These are phyloP conservation scores for Tipula helvola DNA, from an alignment of 2,888 invertebrate species.

Conservation along the genomic window DNA sequence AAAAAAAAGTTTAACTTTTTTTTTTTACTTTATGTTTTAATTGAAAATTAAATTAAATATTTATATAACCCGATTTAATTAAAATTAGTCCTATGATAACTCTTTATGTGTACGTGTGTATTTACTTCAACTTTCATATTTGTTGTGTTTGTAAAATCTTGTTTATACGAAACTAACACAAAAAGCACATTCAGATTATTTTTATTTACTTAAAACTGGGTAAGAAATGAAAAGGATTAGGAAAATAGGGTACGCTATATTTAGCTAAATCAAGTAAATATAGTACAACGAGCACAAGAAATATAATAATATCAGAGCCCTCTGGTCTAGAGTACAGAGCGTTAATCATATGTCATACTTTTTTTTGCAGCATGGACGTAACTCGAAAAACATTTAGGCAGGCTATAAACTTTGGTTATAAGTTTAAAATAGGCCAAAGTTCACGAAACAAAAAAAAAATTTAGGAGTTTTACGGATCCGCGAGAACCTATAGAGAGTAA, in stretches of 20 bases:
- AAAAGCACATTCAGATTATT: background rate
- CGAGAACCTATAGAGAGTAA: too few species aligned
- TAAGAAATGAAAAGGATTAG: too few species aligned
- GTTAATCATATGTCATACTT: too few species aligned
- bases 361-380: too few species aligned
- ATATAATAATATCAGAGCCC: too few species aligned
- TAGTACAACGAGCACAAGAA: too few species aligned
- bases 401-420: too few species aligned
- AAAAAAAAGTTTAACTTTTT: background rate
- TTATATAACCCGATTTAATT: background rate
- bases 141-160: background rate
- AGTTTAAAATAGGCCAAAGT: too few species aligned
- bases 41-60: constrained; percentile 4
- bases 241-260: background rate
- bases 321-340: too few species aligned
- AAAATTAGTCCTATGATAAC: background rate
- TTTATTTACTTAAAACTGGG: background rate
- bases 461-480: too few species aligned
- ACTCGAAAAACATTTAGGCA: too few species aligned
- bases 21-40: background rate
- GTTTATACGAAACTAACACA: background rate
- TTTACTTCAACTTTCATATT: background rate
- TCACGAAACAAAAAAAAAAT: too few species aligned
- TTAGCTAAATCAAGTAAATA: background rate
- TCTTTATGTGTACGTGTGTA: background rate